phyloP scores from a whole-genome alignment of 2,888 invertebrate genomes.

The Drosophila lutescens region DNA sequence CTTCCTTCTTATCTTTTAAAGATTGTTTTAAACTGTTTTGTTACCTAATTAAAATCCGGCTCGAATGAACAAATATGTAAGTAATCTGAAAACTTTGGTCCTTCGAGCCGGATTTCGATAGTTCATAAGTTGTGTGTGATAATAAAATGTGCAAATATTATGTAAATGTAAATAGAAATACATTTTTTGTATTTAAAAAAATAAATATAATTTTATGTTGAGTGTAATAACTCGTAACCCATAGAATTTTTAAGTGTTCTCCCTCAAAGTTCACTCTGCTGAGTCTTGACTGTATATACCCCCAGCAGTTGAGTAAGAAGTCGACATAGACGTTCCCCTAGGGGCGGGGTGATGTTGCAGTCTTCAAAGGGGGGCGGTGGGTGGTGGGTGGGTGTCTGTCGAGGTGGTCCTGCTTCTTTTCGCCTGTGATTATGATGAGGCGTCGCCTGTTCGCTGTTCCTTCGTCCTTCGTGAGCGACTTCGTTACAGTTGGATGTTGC shows the following conservation, averaged over 20 bases:
- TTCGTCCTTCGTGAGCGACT: constrained; percentile 40
- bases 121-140: no score
- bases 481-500: constrained; percentile 11
- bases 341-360: constrained; percentile 24
- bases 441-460: constrained; percentile 44
- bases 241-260: no score
- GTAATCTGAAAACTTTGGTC: background rate
- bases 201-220: no score
- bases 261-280: background rate
- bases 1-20: no score
- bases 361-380: background rate
- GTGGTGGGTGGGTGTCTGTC: constrained; percentile 29
- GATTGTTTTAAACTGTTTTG: no score
- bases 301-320: constrained; percentile 31
- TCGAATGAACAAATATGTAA: background rate
- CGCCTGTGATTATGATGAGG: constrained; percentile 50
- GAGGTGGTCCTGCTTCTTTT: constrained; percentile 23
- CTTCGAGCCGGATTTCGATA: background rate
- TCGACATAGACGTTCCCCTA: constrained; percentile 37
- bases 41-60: background rate
- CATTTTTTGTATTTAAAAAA: no score
- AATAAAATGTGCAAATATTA: no score
- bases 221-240: no score
- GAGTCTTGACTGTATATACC: constrained; percentile 25
- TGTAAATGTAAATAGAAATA: no score